Base-by-base conservation (phyloP, 1,140 invertebrate species). In the Apolygus lucorum region DNA sequence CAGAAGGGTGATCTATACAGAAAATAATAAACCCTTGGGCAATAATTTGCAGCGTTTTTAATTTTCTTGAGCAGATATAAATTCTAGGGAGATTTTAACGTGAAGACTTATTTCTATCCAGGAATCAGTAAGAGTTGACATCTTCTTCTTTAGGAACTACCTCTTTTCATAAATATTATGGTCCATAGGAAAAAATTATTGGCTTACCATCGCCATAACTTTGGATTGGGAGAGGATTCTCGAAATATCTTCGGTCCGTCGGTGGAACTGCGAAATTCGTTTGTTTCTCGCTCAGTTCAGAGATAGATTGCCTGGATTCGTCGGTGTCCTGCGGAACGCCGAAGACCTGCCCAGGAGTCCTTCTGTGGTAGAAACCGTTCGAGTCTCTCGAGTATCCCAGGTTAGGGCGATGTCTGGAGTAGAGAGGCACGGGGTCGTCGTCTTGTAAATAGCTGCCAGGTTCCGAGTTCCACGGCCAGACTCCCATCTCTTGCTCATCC, bases 251-350 rank as follows among this genome's bases (percentile, higher is more conserved):
- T 17, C n/a, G 27, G 28, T 70, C 69, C 8, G 69, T 34, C 13
- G 69, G 69, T n/a, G 69, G 69, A 8, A 70, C 69, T 0, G 69
- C 69, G 54, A 70, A 70, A 52, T 70, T 65, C 0, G 64, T 59
- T 17, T 65, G 26, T 54, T 59, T 24, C 4, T 24, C 54, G 8
- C 8, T 22, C 4, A 17, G 13, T 49, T 49, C 34, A 11, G 8
- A 17, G 13, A 4, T 4, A 17, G 11, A 13, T 24, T 59, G 11
- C 54, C 22, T 21, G 54, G 4, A 4, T 21, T 59, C 54, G 22
- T 59, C 54, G 2, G 13, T 13, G 54, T 21, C 22, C 22, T 4
- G 11, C 4, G 54, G 54, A 24, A 24, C 2, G 4, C 54, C 22
- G 54, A 11, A 59, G 4, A 59, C 8, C 8, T 59, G 54, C 2